Base-by-base conservation (phyloP, 2,113 vertebrate species). In the Pelusios castaneus region DNA sequence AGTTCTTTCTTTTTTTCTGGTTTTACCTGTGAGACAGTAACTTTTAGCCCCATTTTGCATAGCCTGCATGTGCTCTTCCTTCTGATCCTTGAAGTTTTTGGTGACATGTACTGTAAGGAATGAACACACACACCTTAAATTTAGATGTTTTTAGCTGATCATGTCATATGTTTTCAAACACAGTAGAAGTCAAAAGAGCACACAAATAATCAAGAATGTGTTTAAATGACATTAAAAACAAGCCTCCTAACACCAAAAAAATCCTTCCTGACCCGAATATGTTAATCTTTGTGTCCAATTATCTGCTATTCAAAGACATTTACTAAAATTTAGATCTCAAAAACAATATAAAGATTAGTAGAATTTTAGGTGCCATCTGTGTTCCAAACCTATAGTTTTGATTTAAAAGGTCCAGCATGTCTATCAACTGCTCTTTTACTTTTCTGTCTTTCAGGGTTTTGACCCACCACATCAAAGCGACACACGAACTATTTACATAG, bases 381-480 rank as follows among this genome's bases (percentile, higher is more conserved):
- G 60, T 56, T 80, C 43, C 31, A 77, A 38, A 95, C 70, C 14
- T 89, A 3, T 77, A 25, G 12, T 63, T 58, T 58, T 87, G 47
- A 83, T 80, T 88, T 70, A 60, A 88, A 91, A 22, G 60, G 14
- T 2, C 4, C 9, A 82, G n/a, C 63, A 80, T 96, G 45, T 60
- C 92, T 19, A 83, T 87, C 0, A 4, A 4, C 8, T 79, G 25
- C 29, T 84, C 84, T 52, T 92, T 56, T 93, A 58, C 92, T 38
- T n/a, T 91, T 49, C 73, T 96, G 11, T 92, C 5, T 97, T 95
- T 80, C 94, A 99, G 99, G 99, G 99, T 97, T 98, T 99, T 98
- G 99, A 99, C 98, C 99, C 99, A 88, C 99, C 99, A 1, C 99
- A 99, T 98, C 99, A 99, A 96, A 99, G 99, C 92, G 99, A 99